phyloP scores from a whole-genome alignment of 2,113 vertebrate genomes.

The Trogon melanurus region DNA sequence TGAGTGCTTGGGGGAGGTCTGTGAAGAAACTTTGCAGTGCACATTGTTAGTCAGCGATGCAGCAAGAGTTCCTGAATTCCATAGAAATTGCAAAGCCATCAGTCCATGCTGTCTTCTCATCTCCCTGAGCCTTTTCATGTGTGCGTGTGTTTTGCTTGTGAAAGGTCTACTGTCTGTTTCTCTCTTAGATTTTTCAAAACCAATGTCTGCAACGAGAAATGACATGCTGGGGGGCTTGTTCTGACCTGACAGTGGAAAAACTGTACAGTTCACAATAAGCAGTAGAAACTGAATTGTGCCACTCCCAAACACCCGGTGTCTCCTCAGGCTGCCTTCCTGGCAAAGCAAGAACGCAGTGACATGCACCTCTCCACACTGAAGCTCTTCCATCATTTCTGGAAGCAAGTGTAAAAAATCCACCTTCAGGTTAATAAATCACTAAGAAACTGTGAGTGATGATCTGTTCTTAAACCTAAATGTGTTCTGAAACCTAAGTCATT shows the following conservation, averaged over 20 bases:
- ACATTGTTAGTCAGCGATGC: not conserved
- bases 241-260: not conserved
- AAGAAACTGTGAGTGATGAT: not conserved
- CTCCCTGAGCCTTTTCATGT: not conserved
- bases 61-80: not conserved
- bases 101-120: not conserved
- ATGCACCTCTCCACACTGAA: accelerated
- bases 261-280: not conserved
- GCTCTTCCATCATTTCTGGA: not conserved
- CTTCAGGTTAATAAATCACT: not conserved
- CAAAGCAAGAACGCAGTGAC: not conserved
- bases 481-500: not conserved
- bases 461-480: not conserved
- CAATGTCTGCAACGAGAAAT: not conserved
- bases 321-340: not conserved
- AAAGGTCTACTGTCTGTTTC: not conserved
- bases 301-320: not conserved
- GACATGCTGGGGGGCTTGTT: not conserved
- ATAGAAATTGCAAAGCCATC: not conserved
- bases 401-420: not conserved
- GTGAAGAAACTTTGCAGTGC: not conserved
- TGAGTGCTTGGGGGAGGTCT: not conserved
- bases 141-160: not conserved
- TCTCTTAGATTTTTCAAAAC: not conserved
- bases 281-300: not conserved